Evolutionary conservation across 2,888 invertebrate species (phyloP).

Genomic region (Candidula unifasciata): DNA sequence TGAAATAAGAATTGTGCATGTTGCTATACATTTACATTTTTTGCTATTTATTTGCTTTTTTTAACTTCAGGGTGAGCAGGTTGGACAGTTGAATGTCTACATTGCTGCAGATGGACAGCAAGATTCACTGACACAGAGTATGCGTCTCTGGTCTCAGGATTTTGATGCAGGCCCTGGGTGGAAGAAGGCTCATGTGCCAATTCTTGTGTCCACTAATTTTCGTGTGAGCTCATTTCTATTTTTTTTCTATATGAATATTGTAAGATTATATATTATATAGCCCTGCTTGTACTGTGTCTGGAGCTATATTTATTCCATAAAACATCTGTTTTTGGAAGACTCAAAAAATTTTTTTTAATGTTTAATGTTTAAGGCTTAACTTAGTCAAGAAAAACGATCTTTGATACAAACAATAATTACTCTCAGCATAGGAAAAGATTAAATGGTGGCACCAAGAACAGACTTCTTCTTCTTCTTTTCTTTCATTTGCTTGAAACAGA

Average conservation of each 20-base stretch:
- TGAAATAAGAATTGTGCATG: too few species aligned
- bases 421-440: too few species aligned
- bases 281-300: too few species aligned
- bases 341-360: not conserved
- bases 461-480: too few species aligned
- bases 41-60: not conserved
- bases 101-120: slow-evolving; percentile 29
- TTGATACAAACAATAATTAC: not conserved
- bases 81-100: slow-evolving; percentile 38
- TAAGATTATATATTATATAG: too few species aligned
- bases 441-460: too few species aligned
- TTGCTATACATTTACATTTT: not conserved
- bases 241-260: too few species aligned
- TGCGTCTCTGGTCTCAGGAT: slow-evolving; percentile 24
- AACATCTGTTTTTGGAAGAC: not conserved
- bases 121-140: not conserved
- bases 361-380: not conserved
- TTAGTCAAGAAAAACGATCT: not conserved
- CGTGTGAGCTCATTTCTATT: slow-evolving; percentile 12
- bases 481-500: too few species aligned
- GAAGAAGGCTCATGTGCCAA: slow-evolving; percentile 19
- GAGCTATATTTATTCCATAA: too few species aligned
- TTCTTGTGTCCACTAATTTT: not conserved
- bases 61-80: slow-evolving; percentile 23
- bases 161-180: slow-evolving; percentile 37